Evolutionary conservation across 2,888 invertebrate species (phyloP).

Genomic region (Nomada ruficornis): DNA sequence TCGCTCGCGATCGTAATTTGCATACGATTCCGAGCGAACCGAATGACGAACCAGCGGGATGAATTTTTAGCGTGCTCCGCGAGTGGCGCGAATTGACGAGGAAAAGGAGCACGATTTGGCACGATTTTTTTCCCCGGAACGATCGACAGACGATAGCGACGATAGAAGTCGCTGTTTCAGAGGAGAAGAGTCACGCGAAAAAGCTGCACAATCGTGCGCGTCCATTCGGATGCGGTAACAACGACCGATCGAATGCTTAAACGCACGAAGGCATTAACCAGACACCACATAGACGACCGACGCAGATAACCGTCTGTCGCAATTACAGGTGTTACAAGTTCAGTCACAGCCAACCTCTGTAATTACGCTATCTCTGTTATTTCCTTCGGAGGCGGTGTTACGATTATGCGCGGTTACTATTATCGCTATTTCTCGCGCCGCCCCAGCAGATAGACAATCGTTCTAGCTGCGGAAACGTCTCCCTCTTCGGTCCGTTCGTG

Average conservation of each 20-base stretch:
- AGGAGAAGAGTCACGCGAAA: background rate
- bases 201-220: slow-evolving; percentile 27
- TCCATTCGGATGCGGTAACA: slow-evolving; percentile 13
- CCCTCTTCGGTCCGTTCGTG: background rate
- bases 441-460: slow-evolving; percentile 17
- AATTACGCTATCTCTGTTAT: slow-evolving; percentile 48
- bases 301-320: slow-evolving; percentile 36
- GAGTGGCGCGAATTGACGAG: background rate
- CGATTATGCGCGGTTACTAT: slow-evolving; percentile 24
- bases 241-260: slow-evolving; percentile 5
- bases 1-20: slow-evolving; percentile 3
- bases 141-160: too few relatives aligned
- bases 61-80: background rate
- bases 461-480: slow-evolving; percentile 9
- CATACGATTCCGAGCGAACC: background rate
- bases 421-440: slow-evolving; percentile 19
- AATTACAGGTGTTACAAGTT: slow-evolving; percentile 54
- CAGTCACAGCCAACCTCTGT: slow-evolving; percentile 34
- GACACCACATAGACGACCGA: slow-evolving; percentile 10
- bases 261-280: background rate
- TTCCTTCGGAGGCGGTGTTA: slow-evolving; percentile 22
- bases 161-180: too few relatives aligned
- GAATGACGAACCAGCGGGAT: background rate
- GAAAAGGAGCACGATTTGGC: background rate
- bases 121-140: background rate